These are phyloP conservation scores for Equus quagga DNA, from an alignment of 2,113 vertebrate species.

Conservation along the genomic window DNA sequence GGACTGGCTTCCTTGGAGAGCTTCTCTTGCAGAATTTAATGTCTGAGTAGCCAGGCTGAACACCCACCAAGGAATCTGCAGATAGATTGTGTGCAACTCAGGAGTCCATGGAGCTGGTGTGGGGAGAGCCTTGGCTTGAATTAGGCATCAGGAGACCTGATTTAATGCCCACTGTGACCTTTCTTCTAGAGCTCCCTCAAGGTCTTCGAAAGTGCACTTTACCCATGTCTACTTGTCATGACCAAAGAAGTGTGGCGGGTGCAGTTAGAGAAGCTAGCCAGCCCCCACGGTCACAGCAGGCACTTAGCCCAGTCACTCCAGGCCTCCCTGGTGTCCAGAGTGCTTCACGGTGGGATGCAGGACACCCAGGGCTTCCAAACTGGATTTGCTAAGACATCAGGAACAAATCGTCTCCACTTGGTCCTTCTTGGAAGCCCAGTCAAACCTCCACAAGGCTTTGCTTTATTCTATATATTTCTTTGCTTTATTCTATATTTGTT, in stretches of 20 bases:
- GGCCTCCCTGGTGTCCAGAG: neutral
- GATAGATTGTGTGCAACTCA: neutral
- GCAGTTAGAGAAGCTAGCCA: neutral
- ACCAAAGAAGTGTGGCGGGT: neutral
- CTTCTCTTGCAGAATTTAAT: conserved; percentile 7
- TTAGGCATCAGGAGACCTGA: neutral
- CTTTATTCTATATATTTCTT: neutral
- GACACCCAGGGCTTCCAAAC: neutral
- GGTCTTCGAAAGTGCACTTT: neutral
- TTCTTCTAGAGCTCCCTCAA: neutral
- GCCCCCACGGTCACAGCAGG: neutral
- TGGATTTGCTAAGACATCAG: neutral
- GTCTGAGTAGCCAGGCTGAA: neutral
- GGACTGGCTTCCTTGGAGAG: neutral
- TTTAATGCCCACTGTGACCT: neutral
- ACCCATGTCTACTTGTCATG: neutral
- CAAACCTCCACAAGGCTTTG: neutral
- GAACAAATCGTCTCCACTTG: neutral
- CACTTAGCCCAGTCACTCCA: neutral
- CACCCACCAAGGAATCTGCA: neutral
- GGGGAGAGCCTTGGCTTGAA: neutral
- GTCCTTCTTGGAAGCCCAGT: neutral
- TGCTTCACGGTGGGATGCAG: neutral
- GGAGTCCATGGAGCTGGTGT: neutral
- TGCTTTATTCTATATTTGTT: neutral